These are phyloP conservation scores for Ifrita kowaldi DNA, from an alignment of 2,113 vertebrate species.

Conservation along the genomic window DNA sequence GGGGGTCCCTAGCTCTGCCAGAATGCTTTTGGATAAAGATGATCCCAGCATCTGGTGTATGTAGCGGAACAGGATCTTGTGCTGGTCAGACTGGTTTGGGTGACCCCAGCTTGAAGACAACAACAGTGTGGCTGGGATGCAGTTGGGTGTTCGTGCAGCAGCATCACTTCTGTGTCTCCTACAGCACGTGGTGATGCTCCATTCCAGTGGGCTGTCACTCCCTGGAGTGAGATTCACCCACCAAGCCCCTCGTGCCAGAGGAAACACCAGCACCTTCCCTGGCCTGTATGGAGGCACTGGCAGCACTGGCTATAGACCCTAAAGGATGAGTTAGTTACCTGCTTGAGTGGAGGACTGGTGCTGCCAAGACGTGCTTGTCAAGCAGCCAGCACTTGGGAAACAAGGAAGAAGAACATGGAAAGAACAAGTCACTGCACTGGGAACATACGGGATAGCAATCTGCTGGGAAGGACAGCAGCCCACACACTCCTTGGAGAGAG, in stretches of 20 bases:
- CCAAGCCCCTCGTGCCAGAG: background rate
- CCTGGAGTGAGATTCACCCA: background rate
- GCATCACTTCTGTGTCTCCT: background rate
- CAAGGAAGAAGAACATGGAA: background rate
- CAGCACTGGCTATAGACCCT: background rate
- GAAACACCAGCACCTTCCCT: background rate
- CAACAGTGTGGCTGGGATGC: background rate
- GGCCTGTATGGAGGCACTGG: background rate
- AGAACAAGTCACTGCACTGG: background rate
- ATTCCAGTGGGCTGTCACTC: background rate
- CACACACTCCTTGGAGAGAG: background rate
- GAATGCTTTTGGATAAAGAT: background rate
- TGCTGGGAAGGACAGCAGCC: background rate
- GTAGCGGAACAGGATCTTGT: background rate
- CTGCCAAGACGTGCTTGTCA: slow-evolving; percentile 1
- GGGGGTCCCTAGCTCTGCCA: background rate
- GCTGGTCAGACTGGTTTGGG: slow-evolving; percentile 12
- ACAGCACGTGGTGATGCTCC: background rate
- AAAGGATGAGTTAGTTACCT: background rate
- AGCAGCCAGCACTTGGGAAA: background rate
- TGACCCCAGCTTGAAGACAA: background rate
- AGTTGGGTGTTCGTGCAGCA: background rate
- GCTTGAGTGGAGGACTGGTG: background rate
- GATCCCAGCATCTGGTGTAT: background rate
- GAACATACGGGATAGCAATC: slow-evolving; percentile 3